A percentile compares a stretch with the other conserved stretches of the same genome.
phyloP scores from a whole-genome alignment of 2,797 vertebrate species.

The Tiaroga cobitis region DNA sequence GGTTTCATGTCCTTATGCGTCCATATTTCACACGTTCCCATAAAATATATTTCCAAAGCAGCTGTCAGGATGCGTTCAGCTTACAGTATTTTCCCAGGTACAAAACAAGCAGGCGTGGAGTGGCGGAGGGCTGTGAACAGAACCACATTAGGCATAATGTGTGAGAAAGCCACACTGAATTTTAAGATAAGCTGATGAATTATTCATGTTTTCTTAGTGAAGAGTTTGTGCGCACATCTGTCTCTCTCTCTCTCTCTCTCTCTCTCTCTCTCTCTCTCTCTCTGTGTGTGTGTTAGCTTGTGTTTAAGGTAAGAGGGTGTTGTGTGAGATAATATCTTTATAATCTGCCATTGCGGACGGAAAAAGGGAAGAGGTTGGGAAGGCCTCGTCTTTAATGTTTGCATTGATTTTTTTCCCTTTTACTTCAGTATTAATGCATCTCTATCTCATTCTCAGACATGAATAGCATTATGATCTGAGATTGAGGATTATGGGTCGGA shows the following conservation, averaged over 20 bases:
- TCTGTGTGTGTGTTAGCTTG: neutral
- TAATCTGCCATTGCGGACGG: neutral
- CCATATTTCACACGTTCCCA: conserved; percentile 5
- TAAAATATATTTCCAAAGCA: conserved; percentile 43
- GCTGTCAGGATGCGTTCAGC: conserved; percentile 36
- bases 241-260: neutral
- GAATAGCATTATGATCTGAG: neutral
- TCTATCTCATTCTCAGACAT: neutral
- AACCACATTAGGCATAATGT: conserved; percentile 56
- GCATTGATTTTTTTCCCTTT: conserved; percentile 22
- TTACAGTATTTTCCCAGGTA: conserved; percentile 39
- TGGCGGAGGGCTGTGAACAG: conserved; percentile 3
- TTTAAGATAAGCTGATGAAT: conserved; percentile 58
- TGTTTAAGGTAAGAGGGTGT: conserved; percentile 26
- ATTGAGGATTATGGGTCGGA: neutral
- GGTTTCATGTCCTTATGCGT: conserved; percentile 5
- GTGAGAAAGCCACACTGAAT: conserved; percentile 57
- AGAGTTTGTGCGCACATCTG: conserved; percentile 2
- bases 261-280: too few species aligned
- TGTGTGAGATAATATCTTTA: conserved; percentile 27
- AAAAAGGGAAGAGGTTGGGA: conserved; percentile 17
- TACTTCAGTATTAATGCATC: conserved; percentile 3
- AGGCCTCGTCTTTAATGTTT: conserved; percentile 4
- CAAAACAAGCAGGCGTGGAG: conserved; percentile 39
- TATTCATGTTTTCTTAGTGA: conserved; percentile 57